phyloP scores from a whole-genome alignment of 2,113 vertebrate genomes.

The Rynchops niger region DNA sequence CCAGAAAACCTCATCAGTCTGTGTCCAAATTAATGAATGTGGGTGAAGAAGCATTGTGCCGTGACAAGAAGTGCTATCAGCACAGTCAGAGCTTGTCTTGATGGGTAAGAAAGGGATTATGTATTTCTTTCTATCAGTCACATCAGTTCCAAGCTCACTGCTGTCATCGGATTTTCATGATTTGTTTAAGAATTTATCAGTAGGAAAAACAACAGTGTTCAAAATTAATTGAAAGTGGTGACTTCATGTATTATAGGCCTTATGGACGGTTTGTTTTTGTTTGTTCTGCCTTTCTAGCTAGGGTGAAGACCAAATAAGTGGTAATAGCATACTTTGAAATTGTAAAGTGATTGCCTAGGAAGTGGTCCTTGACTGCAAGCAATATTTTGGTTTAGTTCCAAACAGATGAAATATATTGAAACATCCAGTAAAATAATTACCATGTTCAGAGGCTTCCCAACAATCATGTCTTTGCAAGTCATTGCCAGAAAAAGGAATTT shows the following conservation, averaged over 20 bases:
- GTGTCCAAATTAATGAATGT: background rate
- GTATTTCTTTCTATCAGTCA: background rate
- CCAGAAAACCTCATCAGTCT: background rate
- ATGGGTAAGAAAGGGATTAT: background rate
- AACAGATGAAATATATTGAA: background rate
- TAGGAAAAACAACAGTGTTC: background rate
- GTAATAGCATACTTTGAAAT: background rate
- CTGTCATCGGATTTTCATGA: background rate
- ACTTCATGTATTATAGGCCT: background rate
- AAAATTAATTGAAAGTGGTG: background rate
- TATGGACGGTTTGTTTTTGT: background rate
- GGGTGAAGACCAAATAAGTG: background rate
- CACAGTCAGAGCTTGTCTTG: background rate
- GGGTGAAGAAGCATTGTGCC: background rate
- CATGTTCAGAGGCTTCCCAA: background rate
- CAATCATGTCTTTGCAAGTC: background rate
- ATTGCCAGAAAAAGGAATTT: background rate
- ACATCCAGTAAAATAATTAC: background rate
- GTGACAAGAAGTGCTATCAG: background rate
- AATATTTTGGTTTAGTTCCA: background rate
- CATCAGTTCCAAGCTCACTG: background rate
- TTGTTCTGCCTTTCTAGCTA: background rate
- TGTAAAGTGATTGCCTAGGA: background rate
- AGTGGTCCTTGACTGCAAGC: background rate
- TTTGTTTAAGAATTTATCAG: background rate